Evolutionary conservation across 2,113 vertebrate species (phyloP), one percentile per base, ranked within the genome.

Genomic region (Cynoglossus semilaevis): DNA sequence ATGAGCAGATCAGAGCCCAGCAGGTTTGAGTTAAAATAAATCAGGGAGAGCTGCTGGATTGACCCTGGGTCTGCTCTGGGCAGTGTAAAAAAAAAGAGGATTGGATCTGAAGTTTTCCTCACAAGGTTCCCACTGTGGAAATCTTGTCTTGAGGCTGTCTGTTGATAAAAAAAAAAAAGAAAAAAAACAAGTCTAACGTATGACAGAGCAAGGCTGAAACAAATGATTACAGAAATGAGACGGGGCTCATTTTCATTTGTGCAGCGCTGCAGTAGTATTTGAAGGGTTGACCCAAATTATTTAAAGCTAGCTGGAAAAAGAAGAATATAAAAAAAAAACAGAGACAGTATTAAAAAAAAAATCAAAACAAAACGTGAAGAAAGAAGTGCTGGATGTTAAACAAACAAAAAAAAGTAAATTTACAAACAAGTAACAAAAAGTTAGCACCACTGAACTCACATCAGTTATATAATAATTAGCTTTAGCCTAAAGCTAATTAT

Each of bases 11-110:
- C 65, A 75, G 68, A 83, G 72, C 61, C 70, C 67, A 67, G 71
- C 74, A 80, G 71, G 70, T 81, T 71, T 59, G 64, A 80, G 66
- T 63, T 71, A 65, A 74, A 85, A 75, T 81, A 84, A 77, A 84
- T 80, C 72, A 71, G 47, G 59, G 58, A 53, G 65, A 77, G 70
- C 72, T 73, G 40, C 36, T 68, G 80, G 82, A 82, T 77, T 81
- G 74, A 80, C 82, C 72, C 49, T 2, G 56, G 76, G 61, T 64
- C 72, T 58, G 68, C 73, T 79, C 52, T 74, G 76, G 76, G 71
- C 65, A 72, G 62, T 73, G 63, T 67, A 68, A 62, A 75, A 66
- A 76, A 66, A 76, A 53, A 40, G 51, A 64, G 65, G 65, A 59
- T 49, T 70, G 72, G 63, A 74, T 79, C 60, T 58, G 63, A 82